Evolutionary conservation across 2,888 invertebrate genomes (phyloP).

Genomic region (Latheticus oryzae): DNA sequence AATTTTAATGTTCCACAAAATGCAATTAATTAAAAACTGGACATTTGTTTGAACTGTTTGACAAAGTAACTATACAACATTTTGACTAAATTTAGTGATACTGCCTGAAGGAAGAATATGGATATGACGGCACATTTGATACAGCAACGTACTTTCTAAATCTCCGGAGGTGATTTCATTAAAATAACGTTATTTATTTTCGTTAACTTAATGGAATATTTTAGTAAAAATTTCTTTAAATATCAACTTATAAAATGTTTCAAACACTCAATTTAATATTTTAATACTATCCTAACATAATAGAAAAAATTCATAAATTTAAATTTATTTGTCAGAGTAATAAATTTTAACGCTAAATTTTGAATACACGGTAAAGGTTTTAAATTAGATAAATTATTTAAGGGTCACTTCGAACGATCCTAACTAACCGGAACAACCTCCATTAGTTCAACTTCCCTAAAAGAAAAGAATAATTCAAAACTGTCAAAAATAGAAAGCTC

Average conservation of each 20-base stretch:
- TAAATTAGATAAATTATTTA: slow-evolving; percentile 3
- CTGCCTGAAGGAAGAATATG: slow-evolving; percentile 7
- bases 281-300: no score
- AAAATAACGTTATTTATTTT: slow-evolving; percentile 6
- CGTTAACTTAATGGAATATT: not conserved
- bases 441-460: slow-evolving; percentile 27
- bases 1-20: slow-evolving; percentile 6
- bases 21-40: slow-evolving; percentile 6
- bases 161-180: slow-evolving; percentile 2
- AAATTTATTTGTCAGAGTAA: no score
- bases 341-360: no score
- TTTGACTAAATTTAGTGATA: no score
- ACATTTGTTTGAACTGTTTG: slow-evolving; percentile 5
- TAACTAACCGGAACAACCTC: slow-evolving; percentile 31
- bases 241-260: no score
- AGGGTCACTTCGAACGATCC: slow-evolving; percentile 3
- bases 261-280: no score
- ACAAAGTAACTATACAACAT: no score
- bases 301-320: no score
- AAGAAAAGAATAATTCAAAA: slow-evolving; percentile 27
- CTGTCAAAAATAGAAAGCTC: no score
- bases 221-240: no score
- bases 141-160: slow-evolving; percentile 5
- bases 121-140: slow-evolving; percentile 11
- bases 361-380: no score